Evolutionary conservation across 2,113 vertebrate species (phyloP), one percentile per base, ranked within the genome.

Genomic region (Oophaga pumilio): DNA sequence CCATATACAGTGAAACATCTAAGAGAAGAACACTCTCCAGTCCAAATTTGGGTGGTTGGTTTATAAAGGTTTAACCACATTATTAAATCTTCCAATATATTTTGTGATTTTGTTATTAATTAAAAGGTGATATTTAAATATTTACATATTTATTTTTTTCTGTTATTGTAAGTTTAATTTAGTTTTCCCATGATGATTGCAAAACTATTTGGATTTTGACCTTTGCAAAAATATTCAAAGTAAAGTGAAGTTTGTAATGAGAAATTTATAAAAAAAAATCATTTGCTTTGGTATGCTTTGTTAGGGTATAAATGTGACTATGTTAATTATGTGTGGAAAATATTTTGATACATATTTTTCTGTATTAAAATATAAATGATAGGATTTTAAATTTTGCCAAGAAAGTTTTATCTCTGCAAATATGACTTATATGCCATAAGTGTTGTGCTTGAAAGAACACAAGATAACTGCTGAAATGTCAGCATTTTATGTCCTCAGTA

Each of bases 401-500:
- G 43, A 86, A 86, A 86, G 59, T 86, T 85, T 86, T 86, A 77
- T 56, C 57, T 77, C 74, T 26, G 74, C 49, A 86, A 66, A 76
- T 87, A 76, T 76, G 79, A 87, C 80, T 87, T 87, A 83, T 76
- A 82, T 87, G 79, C 14, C 79, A 79, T 87, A 87, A 83, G 80
- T 83, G 81, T 88, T 88, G 43, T 88, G 87, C 81, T 77, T 88
- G 81, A 88, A 88, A 76, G 69, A 77, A 77, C 73, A 76, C 73
- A 64, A 84, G 80, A 84, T 84, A 88, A 84, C 80, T 52, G 71
- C 59, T 68, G 87, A 88, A 88, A 82, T 87, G 81, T 83, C 81
- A 88, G 66, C 56, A 88, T 88, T 88, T 88, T 73, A 88, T 88
- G 71, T 76, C 73, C 59, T 69, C 69, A 43, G 71, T 66, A 88